Conservation (phyloP, 2,797 vertebrate species). For the Galaxias olidus region DNA sequence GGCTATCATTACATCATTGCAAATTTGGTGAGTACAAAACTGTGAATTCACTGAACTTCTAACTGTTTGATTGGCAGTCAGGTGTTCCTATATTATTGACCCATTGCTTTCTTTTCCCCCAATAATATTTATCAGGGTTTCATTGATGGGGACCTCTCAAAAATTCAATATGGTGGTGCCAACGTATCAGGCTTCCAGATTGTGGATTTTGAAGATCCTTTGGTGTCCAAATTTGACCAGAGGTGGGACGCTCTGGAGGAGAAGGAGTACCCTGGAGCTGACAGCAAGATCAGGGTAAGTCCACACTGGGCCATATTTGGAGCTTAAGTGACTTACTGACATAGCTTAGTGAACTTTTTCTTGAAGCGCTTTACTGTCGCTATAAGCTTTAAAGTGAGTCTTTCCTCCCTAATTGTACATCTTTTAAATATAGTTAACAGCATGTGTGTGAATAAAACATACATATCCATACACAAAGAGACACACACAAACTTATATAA, state of each 20-base stretch:
- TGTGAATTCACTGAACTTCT: not conserved
- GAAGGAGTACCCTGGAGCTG: constrained; percentile 96
- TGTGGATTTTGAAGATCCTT: constrained; percentile 95
- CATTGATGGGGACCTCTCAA: constrained; percentile 94
- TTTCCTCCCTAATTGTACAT: too few species aligned
- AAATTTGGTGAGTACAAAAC: constrained; percentile 86
- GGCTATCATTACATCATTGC: constrained; percentile 99
- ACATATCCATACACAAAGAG: too few species aligned
- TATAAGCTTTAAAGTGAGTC: too few species aligned
- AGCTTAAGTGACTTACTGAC: too few species aligned
- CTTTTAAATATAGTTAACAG: too few species aligned
- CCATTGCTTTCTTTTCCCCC: not conserved
- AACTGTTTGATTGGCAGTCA: not conserved
- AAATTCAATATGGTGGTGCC: constrained; percentile 98
- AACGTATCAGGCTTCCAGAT: constrained; percentile 99
- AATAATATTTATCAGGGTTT: constrained; percentile 84
- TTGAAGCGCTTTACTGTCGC: too few species aligned
- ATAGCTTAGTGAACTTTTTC: too few species aligned
- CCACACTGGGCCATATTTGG: not conserved
- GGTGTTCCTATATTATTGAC: not conserved
- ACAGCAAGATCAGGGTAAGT: constrained; percentile 81
- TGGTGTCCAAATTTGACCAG: constrained; percentile 97
- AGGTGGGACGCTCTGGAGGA: constrained; percentile 96
- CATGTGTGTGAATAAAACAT: too few species aligned
- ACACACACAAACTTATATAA: too few species aligned